phyloP scores from a whole-genome alignment of 2,888 invertebrate species.

The Ariolimax columbianus region DNA sequence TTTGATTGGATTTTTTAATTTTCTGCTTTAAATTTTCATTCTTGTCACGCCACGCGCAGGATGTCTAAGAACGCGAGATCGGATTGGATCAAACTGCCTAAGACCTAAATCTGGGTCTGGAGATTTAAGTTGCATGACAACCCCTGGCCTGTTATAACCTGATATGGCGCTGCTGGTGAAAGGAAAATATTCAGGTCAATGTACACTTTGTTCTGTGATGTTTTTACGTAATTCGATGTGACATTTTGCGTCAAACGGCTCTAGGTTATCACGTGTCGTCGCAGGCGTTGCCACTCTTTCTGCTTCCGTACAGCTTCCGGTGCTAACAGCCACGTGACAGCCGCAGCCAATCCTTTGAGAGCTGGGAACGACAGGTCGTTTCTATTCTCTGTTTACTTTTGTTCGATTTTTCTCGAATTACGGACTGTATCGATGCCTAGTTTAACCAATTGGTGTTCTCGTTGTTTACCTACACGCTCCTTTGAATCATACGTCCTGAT shows the following conservation, averaged over 20 bases:
- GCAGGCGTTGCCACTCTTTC: conserved; percentile 10
- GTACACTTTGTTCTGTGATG: neutral
- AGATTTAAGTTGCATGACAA: no score
- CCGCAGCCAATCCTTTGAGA: neutral
- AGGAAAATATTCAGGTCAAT: neutral
- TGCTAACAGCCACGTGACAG: conserved; percentile 12
- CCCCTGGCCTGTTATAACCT: no score
- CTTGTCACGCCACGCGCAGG: no score
- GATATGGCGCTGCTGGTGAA: no score
- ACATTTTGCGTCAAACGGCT: neutral
- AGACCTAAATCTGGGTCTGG: no score
- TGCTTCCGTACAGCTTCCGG: conserved; percentile 16
- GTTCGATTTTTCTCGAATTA: neutral
- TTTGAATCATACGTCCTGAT: no score
- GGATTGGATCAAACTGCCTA: no score
- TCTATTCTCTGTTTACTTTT: neutral
- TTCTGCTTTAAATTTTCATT: no score
- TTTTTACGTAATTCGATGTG: neutral
- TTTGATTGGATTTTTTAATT: no score
- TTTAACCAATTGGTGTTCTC: no score
- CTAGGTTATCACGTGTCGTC: neutral
- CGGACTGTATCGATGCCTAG: neutral
- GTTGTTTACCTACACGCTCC: no score
- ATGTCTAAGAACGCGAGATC: no score
- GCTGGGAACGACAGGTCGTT: neutral